phyloP scores from a whole-genome alignment of 2,888 invertebrate species.

The Tetranychus piercei region DNA sequence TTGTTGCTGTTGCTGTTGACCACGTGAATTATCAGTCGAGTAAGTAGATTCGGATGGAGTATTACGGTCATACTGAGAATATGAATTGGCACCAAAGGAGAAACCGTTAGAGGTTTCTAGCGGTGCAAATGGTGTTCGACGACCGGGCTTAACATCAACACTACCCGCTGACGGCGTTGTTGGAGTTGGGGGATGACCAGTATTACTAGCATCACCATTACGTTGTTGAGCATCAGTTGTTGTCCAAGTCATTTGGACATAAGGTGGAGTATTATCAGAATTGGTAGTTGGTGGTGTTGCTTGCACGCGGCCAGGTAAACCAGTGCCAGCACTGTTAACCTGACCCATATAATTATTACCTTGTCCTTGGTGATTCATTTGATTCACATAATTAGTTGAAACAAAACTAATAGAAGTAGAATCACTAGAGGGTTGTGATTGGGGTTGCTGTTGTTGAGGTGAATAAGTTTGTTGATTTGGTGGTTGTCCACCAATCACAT shows the following conservation, averaged over 20 bases:
- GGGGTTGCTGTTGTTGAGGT: conserved; percentile 8
- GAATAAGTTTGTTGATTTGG: conserved; percentile 1
- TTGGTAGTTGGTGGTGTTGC: background rate
- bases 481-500: background rate
- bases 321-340: background rate
- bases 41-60: conserved; percentile 3
- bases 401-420: background rate
- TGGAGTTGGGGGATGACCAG: no score
- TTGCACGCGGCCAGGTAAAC: background rate
- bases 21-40: background rate
- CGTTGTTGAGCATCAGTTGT: background rate
- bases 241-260: background rate
- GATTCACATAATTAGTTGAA: background rate
- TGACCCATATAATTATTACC: background rate
- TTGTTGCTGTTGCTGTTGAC: background rate
- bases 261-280: background rate
- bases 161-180: no score
- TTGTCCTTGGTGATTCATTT: background rate
- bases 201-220: no score
- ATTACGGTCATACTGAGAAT: background rate
- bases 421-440: background rate
- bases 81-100: background rate
- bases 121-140: no score
- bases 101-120: no score
- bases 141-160: no score